These are phyloP conservation scores for Fukomys damarensis DNA, from an alignment of 2,113 vertebrate genomes.

Conservation along the genomic window DNA sequence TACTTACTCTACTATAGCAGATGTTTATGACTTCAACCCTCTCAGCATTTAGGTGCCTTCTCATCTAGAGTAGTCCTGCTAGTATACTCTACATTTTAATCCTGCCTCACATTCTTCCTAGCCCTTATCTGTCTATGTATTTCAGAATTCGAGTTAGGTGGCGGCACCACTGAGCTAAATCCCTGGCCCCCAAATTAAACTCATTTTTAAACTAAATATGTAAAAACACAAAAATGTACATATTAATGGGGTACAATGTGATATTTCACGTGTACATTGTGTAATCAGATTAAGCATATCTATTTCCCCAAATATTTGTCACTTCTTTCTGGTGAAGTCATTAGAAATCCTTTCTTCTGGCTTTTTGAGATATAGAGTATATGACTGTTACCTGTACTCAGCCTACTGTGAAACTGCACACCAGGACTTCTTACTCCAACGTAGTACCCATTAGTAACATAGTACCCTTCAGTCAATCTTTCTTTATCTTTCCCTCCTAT, in stretches of 20 bases:
- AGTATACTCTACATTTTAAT: not conserved
- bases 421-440: not conserved
- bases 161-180: no score
- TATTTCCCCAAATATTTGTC: not conserved
- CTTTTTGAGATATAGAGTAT: not conserved
- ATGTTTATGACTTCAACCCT: not conserved
- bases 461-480: no score
- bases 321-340: not conserved
- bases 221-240: not conserved
- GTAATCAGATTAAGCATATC: not conserved
- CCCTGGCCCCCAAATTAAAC: no score
- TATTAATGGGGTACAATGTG: not conserved
- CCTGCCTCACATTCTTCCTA: not conserved
- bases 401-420: not conserved
- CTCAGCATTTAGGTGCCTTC: not conserved
- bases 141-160: conserved; percentile 13
- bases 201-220: not conserved
- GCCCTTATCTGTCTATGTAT: not conserved
- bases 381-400: not conserved
- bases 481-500: not conserved
- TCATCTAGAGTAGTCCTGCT: not conserved
- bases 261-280: not conserved
- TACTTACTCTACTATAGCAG: not conserved
- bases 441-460: not conserved
- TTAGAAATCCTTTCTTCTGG: not conserved